Evolutionary conservation across 2,888 invertebrate genomes (phyloP), one percentile per base, ranked within the genome.

Genomic region (Dyspetes luteomarginatus): DNA sequence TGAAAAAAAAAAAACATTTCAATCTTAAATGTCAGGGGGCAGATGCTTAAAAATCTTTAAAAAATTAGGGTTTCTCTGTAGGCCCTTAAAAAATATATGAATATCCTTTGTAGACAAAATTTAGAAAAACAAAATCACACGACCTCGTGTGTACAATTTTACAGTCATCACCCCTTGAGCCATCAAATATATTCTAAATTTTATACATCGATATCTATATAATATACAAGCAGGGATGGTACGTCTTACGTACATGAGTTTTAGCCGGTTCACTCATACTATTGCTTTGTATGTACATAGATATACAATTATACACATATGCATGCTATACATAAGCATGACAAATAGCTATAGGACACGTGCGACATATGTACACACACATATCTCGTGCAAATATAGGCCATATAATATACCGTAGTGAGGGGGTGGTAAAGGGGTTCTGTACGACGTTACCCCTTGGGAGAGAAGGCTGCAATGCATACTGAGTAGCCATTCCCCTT

Each of bases 401-500:
- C 84, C 85, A 86, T 88, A 89, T 90, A 87, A 87, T 89, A 88
- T 89, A 89, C 86, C 85, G n/a, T n/a, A 78, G 58, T 19, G 58
- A 24, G 65, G 24, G 43, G 69, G 48, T 36, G 24, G 50, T 45
- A n/a, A 56, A n/a, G 30, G 41, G 36, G n/a, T 17, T 28, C 48
- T 12, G 19, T 50, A 85, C 78, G 87, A 87, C 88, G 89, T 89
- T 90, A 89, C 87, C 87, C 87, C 87, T 86, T 87, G 86, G 81
- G 82, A 87, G 86, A 86, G 88, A 87, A 86, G 88, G 86, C 87
- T 87, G 90, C 91, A 91, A 91, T 91, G 91, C 91, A 91, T 91
- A 91, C 91, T 90, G 91, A 91, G 87, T 87, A 90, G 90, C 88
- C 87, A 85, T 87, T 86, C 86, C 85, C 86, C 86, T 88, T 88